Percentiles rank a stretch among this genome's conserved stretches.
phyloP scores from a whole-genome alignment of 1,140 invertebrate species.

The Drosophila virilis region DNA sequence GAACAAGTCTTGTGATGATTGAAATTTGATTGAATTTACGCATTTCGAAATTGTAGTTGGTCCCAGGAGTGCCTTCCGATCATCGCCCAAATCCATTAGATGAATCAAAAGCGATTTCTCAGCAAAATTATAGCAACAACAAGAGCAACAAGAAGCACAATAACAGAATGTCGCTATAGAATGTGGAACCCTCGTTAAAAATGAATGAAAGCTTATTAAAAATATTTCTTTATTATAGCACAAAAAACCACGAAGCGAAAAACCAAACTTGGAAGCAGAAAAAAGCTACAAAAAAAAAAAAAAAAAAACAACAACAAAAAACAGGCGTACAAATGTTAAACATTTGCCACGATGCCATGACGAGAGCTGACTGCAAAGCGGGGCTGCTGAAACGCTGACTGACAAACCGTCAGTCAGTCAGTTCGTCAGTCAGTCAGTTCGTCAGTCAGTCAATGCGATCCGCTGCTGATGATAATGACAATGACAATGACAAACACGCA shows the following conservation, averaged over 20 bases:
- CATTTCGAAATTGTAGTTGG: conserved; percentile 40
- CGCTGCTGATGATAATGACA: conserved; percentile 31
- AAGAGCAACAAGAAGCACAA: conserved; percentile 21
- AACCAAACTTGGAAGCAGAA: conserved; percentile 22
- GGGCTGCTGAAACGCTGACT: conserved; percentile 44
- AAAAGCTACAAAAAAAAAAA: conserved; percentile 38
- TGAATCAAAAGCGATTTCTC: conserved; percentile 69
- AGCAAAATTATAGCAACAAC: conserved; percentile 26
- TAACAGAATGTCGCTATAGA: conserved; percentile 70
- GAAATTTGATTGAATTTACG: conserved; percentile 64
- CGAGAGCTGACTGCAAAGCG: conserved; percentile 67
- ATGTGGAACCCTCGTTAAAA: conserved; percentile 80
- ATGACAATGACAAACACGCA: conserved; percentile 63
- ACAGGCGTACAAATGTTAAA: conserved; percentile 81
- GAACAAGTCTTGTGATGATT: conserved; percentile 31
- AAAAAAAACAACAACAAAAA: conserved; percentile 51
- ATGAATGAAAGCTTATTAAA: conserved; percentile 83
- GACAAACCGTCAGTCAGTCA: conserved; percentile 24
- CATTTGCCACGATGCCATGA: conserved; percentile 79
- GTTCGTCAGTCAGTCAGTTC: conserved; percentile 4
- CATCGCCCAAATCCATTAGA: conserved; percentile 73
- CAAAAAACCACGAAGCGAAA: conserved; percentile 42
- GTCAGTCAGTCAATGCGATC: conserved; percentile 34
- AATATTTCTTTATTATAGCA: conserved; percentile 79
- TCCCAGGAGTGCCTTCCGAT: conserved; percentile 61